Evolutionary conservation across 2,888 invertebrate genomes (phyloP), one percentile per base, ranked within the genome.

Genomic region (Dendrolimus pini): DNA sequence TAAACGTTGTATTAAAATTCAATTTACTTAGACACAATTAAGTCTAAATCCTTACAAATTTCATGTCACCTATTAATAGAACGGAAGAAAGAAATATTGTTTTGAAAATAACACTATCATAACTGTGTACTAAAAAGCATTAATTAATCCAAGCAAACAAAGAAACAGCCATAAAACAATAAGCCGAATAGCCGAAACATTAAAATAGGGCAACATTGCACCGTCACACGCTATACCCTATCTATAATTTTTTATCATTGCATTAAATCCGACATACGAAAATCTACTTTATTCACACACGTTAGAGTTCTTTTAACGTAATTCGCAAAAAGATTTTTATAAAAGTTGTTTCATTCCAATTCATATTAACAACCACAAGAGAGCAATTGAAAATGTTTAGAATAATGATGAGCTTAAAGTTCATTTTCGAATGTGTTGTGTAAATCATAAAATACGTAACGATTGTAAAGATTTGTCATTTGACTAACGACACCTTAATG

Each of bases 401-500:
- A 30, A 6, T 30, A 3, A 0, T 3, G 6, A 30, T 30, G 3
- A 3, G 6, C 6, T 30, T 30, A 30, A 30, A 30, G 3, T 30
- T 30, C 30, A 30, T 30, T 30, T 30, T 30, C 3, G 6, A 30
- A 30, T 30, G 30, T 30, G 6, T 6, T 30, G 3, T 30, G 30
- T 30, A 30, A 30, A 30, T 30, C 30, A 30, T 30, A 30, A 18
- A 30, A 30, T 30, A 6, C 30, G 18, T 12, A 54, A 9, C 65
- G 69, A 66, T 65, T 65, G 65, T 64, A 65, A 61, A 61, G 64
- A 61, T 62, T 69, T 75, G 80, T 84, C 81, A 80, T 84, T 85
- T 82, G 83, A 83, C 83, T 89, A 90, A 89, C 85, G 89, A 89
- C 80, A 85, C 84, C 83, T 86, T 89, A 88, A 90, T 89, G 68